Evolutionary conservation across 2,797 vertebrate genomes (phyloP), one percentile per base, ranked within the genome.

Genomic region (Rhabdomys pumilio): DNA sequence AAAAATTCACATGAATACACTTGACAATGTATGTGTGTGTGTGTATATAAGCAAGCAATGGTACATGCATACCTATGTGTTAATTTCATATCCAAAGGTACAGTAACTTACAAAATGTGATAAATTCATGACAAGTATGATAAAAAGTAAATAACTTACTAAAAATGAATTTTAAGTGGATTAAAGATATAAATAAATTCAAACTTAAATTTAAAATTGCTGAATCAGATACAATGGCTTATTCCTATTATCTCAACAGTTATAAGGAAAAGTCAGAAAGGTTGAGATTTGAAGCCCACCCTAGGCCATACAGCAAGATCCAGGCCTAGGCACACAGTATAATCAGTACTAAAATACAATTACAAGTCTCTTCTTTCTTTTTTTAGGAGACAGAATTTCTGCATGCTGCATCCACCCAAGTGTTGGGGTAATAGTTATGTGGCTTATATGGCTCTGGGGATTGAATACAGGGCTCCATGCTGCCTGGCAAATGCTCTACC

Each of bases 1-100:
- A 86, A 73, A 85, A 95, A 95, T 87, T 55, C 53, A 34, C 53
- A 17, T 41, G 22, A 89, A 41, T 63, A 59, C 31, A 55, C 15
- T 63, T 85, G 65, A 77, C 34, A 6, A 41, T 5, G 34, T 41
- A 3, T n/a, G 34, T 57, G 13, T 53, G 13, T 53, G 10, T 31
- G 0, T 59, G 24, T 81, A 63, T 85, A 67, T 59, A 69, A 10
- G n/a, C 61, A 83, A 94, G 34, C 47, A 73, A 72, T 3, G 34
- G 63, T 57, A 65, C 44, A 44, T 80, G 65, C n/a, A 93, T 22
- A 41, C 7, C 31, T 24, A 1, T 41, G 14, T 50, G 1, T 47
- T 77, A 75, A 89, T 65, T 88, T 83, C 83, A 61, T 3, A 86
- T 24, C 8, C 50, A 31, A 89, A 34, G 24, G 81, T 22, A 95